Base-by-base conservation (phyloP, 2,888 invertebrate genomes). In the Rhyacophila evoluta region DNA sequence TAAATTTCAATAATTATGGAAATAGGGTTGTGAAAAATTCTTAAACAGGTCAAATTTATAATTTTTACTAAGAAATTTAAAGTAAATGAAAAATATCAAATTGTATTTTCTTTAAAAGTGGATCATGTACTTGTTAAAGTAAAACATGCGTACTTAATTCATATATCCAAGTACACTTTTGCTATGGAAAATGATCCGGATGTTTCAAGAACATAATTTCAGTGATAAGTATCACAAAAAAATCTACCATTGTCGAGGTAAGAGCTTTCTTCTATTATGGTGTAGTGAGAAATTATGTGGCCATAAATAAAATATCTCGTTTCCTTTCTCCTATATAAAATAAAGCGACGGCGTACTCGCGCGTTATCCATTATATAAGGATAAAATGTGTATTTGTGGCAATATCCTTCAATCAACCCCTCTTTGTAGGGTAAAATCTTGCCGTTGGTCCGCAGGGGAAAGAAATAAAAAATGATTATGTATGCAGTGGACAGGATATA, bases 281-380 rank as follows among this genome's bases (percentile, higher is more conserved):
- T 19, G 68, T 79, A 75, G 79, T 75, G 79, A 79, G 79, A 79
- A 79, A 79, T 79, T 79, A 79, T 75, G 75, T 28, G 75, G 55
- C 75, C 69, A 72, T 79, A 79, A 79, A 79, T 79, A 79, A 79
- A 79, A 79, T 79, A 79, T 79, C 79, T 75, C 75, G 75, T 75
- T 75, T 79, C 75, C 79, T 38, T 28, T 69, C 41, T 39, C 70
- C 75, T 71, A 28, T 33, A 78, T 74, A 70, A 74, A 74, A 71
- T 36, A 75, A 72, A 78, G 55, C 67, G 71, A 55, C 74, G 25
- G 39, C 39, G 74, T 74, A 55, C 55, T 55, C 19, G 55, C 55
- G 55, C 55, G 55, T 55, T 55, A 55, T 55, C 55, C 55, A 55
- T 55, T 55, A 55, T 55, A 55, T 55, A 55, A 55, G 55, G 55